Evolutionary conservation across 2,113 vertebrate genomes (phyloP).

Genomic region (Tympanuchus pallidicinctus): DNA sequence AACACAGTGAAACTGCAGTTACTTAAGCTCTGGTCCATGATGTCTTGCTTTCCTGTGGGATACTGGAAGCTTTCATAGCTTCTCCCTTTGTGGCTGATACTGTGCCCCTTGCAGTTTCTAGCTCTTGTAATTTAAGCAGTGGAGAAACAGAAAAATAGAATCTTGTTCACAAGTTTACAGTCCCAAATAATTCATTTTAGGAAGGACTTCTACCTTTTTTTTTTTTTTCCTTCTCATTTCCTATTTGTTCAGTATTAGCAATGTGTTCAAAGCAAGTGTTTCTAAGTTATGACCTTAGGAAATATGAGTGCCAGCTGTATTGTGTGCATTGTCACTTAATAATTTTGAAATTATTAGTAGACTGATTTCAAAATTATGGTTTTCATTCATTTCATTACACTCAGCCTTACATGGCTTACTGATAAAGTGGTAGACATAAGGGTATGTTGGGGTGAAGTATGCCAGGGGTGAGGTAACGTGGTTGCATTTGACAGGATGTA

Average conservation of each 20-base stretch:
- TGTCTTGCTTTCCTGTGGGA: background rate
- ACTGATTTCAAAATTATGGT: background rate
- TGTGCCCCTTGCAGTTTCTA: background rate
- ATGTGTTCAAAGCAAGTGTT: background rate
- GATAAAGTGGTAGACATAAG: background rate
- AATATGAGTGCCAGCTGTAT: background rate
- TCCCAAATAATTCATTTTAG: background rate
- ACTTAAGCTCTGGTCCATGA: background rate
- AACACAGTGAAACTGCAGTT: background rate
- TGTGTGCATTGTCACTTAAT: background rate
- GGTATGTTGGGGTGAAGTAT: background rate
- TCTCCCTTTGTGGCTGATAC: background rate
- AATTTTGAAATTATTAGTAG: background rate
- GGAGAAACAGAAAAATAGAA: background rate
- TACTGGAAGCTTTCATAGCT: slow-evolving; percentile 7
- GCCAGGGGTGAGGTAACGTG: background rate
- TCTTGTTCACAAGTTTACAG: background rate
- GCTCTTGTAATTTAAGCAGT: background rate
- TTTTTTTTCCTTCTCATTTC: background rate
- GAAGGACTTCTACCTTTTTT: background rate
- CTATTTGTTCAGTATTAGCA: background rate
- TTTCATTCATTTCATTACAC: background rate
- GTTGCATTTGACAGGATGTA: background rate
- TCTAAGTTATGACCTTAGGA: accelerated
- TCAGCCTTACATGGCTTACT: background rate